Conservation (phyloP, 2,113 vertebrate genomes). For the Ardeotis arabs region DNA sequence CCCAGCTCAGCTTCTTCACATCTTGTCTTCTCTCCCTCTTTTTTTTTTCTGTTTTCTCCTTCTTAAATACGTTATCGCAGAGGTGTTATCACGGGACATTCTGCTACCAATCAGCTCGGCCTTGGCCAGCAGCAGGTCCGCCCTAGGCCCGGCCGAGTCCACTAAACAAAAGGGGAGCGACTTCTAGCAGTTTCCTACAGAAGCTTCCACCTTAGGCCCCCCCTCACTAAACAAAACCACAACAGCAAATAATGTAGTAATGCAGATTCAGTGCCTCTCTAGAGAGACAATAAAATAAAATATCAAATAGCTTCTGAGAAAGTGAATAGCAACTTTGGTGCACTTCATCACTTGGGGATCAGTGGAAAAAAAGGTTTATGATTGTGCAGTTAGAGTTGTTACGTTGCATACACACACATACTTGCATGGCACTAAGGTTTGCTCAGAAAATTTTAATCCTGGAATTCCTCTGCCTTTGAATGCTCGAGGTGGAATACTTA, state of each 20-base stretch:
- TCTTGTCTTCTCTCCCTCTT: too few relatives aligned
- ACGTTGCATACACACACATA: fast-evolving
- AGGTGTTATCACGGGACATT: too few relatives aligned
- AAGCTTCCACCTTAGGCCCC: too few relatives aligned
- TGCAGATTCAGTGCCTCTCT: not conserved
- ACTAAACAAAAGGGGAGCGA: too few relatives aligned
- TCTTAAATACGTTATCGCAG: too few relatives aligned
- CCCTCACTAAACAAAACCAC: too few relatives aligned
- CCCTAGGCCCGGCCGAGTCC: too few relatives aligned
- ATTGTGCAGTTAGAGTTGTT: not conserved
- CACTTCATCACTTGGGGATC: not conserved
- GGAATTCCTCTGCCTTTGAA: not conserved
- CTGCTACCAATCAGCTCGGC: too few relatives aligned
- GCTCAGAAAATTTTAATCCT: not conserved
- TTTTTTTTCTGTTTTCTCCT: too few relatives aligned
- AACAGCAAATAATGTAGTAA: not conserved
- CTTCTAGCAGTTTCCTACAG: too few relatives aligned
- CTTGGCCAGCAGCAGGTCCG: too few relatives aligned
- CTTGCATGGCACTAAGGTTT: not conserved
- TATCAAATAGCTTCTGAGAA: not conserved
- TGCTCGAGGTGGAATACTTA: not conserved
- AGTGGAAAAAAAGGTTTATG: not conserved
- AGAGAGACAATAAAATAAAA: not conserved
- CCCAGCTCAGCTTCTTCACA: too few relatives aligned
- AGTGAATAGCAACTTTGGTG: not conserved